A percentile compares a stretch with the other conserved stretches of the same genome.
Conservation (phyloP, 2,888 invertebrate species). For the Kryphioiulus occultus region DNA sequence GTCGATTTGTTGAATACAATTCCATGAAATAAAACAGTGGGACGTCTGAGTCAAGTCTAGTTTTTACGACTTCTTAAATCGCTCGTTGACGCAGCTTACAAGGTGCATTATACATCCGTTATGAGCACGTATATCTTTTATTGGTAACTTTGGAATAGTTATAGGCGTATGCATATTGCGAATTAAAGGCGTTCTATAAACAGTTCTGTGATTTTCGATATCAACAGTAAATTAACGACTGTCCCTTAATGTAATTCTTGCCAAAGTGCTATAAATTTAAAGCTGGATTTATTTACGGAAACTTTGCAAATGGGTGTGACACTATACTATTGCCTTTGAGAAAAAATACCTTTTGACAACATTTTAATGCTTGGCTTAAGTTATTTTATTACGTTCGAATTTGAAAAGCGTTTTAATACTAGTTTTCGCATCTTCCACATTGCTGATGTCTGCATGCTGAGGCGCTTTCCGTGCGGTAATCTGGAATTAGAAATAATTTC, state of each 20-base stretch:
- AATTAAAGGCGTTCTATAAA: background rate
- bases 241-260: background rate
- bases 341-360: too few relatives aligned
- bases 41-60: background rate
- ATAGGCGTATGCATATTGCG: background rate
- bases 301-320: too few relatives aligned
- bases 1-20: slow-evolving; percentile 40
- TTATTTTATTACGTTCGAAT: too few relatives aligned
- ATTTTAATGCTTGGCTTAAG: too few relatives aligned
- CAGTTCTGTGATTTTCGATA: background rate
- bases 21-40: slow-evolving; percentile 43
- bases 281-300: background rate
- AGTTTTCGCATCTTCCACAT: too few relatives aligned
- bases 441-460: too few relatives aligned
- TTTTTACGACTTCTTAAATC: slow-evolving; percentile 41
- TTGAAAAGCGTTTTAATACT: too few relatives aligned
- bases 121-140: background rate
- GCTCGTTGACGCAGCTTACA: slow-evolving; percentile 17
- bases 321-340: too few relatives aligned
- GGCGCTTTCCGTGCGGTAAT: too few relatives aligned
- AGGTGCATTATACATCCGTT: slow-evolving; percentile 12
- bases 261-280: background rate
- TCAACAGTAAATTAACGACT: background rate
- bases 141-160: background rate
- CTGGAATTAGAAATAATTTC: too few relatives aligned